These are phyloP conservation scores for Megalurothrips usitatus DNA, from an alignment of 2,888 invertebrate species.

Conservation along the genomic window DNA sequence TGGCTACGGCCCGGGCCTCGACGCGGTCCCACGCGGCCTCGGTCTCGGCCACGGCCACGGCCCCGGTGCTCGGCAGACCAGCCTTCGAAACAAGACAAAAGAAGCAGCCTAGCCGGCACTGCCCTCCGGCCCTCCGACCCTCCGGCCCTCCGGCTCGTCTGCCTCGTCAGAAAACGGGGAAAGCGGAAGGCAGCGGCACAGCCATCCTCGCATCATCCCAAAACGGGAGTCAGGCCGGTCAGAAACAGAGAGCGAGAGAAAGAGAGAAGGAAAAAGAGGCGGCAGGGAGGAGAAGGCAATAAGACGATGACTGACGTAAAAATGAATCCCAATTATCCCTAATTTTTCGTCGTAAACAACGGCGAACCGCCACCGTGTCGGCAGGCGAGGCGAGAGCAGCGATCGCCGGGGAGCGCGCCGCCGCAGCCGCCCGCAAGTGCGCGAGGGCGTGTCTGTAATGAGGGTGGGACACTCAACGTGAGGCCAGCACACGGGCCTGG, in stretches of 20 bases:
- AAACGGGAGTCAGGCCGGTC: not conserved
- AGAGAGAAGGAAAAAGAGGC: not conserved
- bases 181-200: not conserved
- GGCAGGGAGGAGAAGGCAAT: not conserved
- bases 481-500: too few species aligned
- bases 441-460: too few species aligned
- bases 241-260: too few species aligned
- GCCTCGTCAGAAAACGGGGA: not conserved
- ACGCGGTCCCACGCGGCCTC: not conserved
- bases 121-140: not conserved
- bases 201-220: not conserved
- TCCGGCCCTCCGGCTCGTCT: not conserved
- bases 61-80: not conserved
- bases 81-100: not conserved
- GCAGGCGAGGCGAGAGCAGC: too few species aligned
- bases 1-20: not conserved
- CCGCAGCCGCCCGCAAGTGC: too few species aligned
- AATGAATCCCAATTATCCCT: constrained; percentile 12
- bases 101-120: not conserved
- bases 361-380: too few species aligned
- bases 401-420: too few species aligned
- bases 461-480: too few species aligned
- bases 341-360: constrained; percentile 9
- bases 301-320: constrained; percentile 20
- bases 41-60: not conserved